These are phyloP conservation scores for Cecropterus lyciades DNA, from an alignment of 1,140 invertebrate genomes.

Conservation along the genomic window DNA sequence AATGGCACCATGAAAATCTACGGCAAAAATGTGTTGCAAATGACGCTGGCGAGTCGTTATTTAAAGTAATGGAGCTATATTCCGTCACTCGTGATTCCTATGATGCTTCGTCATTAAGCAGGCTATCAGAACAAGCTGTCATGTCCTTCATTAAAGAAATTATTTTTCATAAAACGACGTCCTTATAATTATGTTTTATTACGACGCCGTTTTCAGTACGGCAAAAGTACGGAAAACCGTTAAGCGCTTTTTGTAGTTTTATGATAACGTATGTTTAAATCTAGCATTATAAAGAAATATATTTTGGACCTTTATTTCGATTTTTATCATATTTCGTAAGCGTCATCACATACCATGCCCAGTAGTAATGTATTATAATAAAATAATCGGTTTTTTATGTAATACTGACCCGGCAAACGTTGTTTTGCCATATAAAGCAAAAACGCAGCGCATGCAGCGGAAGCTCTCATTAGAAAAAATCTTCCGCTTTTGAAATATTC, in stretches of 20 bases:
- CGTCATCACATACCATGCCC: no score
- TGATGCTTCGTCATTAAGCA: constrained; percentile 37
- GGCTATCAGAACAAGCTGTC: constrained; percentile 16
- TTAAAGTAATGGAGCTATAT: constrained; percentile 51
- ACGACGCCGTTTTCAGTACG: neutral
- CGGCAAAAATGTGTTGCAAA: constrained; percentile 76
- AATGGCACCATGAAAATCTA: constrained; percentile 72
- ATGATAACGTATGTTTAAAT: no score
- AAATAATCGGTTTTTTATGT: no score
- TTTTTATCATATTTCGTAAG: no score
- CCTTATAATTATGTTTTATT: constrained; percentile 12
- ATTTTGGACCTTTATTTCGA: no score
- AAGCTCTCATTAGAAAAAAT: no score
- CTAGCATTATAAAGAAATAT: no score
- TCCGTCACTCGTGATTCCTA: constrained; percentile 37
- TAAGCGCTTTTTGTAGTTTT: neutral
- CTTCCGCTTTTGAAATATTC: no score
- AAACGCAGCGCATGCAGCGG: no score
- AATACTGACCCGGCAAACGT: no score
- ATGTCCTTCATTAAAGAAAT: constrained; percentile 28
- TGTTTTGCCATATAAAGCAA: no score
- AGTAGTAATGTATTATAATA: no score
- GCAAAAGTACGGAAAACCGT: neutral
- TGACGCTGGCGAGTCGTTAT: constrained; percentile 53
- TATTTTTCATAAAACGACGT: constrained; percentile 21